Evolutionary conservation across 2,113 vertebrate species (phyloP).

Genomic region (Notarius quadriscutis): DNA sequence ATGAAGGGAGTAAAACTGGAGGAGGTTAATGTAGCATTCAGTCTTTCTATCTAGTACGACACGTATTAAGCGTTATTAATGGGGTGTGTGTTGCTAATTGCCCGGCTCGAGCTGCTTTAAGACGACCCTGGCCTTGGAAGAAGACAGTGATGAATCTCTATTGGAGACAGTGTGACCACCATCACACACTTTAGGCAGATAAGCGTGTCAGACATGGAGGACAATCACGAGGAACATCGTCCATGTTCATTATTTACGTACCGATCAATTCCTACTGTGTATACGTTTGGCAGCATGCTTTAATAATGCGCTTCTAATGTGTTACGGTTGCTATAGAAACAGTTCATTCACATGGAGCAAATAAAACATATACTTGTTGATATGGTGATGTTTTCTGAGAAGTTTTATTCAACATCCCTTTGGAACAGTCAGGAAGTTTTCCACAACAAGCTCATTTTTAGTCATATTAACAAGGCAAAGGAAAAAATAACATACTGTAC

Average conservation of each 20-base stretch:
- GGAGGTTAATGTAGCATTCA: conserved; percentile 69
- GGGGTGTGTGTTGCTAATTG: conserved; percentile 73
- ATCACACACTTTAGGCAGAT: conserved; percentile 11
- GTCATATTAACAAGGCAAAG: not conserved
- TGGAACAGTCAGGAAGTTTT: not conserved
- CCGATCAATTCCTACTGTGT: not conserved
- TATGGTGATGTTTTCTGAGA: not conserved
- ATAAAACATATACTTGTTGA: not conserved
- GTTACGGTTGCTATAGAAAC: not conserved
- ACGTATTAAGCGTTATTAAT: conserved; percentile 68
- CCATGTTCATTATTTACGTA: not conserved
- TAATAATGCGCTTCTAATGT: not conserved
- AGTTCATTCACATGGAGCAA: not conserved
- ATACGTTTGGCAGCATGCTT: not conserved
- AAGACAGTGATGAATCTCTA: conserved; percentile 38
- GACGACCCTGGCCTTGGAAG: conserved; percentile 50
- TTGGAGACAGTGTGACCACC: conserved; percentile 13
- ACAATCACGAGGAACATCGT: not conserved
- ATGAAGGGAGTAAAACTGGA: conserved; percentile 45
- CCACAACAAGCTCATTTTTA: not conserved
- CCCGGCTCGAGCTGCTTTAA: conserved; percentile 55
- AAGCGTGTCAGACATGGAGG: conserved; percentile 16
- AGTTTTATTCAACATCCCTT: not conserved
- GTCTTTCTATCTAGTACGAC: conserved; percentile 52
- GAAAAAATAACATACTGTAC: not conserved